These are phyloP conservation scores for fruit fly (Drosophila melanogaster) DNA, from an alignment of 1,140 invertebrate genomes.

Conservation along the genomic window DNA sequence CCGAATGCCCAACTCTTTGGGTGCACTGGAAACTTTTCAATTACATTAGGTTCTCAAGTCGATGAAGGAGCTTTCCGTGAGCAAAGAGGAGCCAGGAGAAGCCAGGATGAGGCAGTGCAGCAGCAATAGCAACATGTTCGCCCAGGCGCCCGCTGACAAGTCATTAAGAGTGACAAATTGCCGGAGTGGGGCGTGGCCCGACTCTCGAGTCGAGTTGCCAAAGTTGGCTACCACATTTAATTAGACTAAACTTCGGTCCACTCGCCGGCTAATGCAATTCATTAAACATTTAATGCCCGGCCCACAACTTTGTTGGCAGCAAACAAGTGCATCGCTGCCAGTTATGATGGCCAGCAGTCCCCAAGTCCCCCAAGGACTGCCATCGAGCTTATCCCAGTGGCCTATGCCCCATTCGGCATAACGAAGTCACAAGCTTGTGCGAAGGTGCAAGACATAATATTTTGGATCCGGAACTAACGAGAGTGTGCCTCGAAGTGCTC, in stretches of 20 bases:
- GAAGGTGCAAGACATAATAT: constrained; percentile 45
- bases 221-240: constrained; percentile 69
- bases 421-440: constrained; percentile 17
- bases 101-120: not conserved
- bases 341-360: constrained; percentile 40
- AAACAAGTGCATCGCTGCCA: constrained; percentile 44
- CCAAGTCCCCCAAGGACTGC: not conserved
- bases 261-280: constrained; percentile 70
- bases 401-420: constrained; percentile 20
- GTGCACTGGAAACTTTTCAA: constrained; percentile 68
- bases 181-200: constrained; percentile 45
- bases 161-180: constrained; percentile 81
- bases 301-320: constrained; percentile 60
- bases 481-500: constrained; percentile 17
- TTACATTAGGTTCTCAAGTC: constrained; percentile 74
- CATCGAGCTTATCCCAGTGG: not conserved
- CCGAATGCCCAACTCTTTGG: constrained; percentile 20
- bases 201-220: constrained; percentile 46
- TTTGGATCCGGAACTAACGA: constrained; percentile 13
- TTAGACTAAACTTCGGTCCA: constrained; percentile 63
- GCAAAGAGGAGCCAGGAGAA: not conserved
- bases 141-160: constrained; percentile 69
- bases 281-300: constrained; percentile 72
- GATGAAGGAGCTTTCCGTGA: constrained; percentile 23
- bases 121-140: constrained; percentile 31